Base-by-base conservation (phyloP, 2,113 vertebrate genomes). In the Lipotes vexillifer region DNA sequence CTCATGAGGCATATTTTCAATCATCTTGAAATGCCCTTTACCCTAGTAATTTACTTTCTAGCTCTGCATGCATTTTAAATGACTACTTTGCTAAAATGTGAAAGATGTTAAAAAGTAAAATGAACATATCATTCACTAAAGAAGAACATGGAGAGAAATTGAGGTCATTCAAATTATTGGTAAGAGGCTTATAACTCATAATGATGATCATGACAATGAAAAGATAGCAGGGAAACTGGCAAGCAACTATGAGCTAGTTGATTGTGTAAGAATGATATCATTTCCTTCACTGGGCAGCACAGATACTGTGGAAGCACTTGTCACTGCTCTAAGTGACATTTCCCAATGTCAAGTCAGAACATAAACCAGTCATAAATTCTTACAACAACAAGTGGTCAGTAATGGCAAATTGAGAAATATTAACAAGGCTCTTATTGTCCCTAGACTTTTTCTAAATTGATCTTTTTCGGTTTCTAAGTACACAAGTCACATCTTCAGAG, bases 61-160 rank as follows among this genome's bases (percentile, higher is more conserved):
- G 75, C 69, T 97, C 94, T 33, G 61, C 82, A 88, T 85, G 86
- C 59, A 88, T 98, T 98, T 98, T 98, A 98, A 98, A 98, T 92
- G 81, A 96, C 94, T 96, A 92, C 96, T 98, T 98, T 94, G 83
- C 82, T 98, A 98, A 98, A 98, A 98, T 49, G 41, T 93, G 97
- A 97, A 98, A 95, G 95, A 97, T 96, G 83, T 98, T 98, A 96
- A 98, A 98, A 98, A 98, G 66, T 93, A 96, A 98, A 98, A 98
- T 86, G 72, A 98, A 98, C 96, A 44, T 97, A 90, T 97, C 0
- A 0, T 75, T 82, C 96, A 94, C 97, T 84, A 92, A 97, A 97
- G 96, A 98, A 94, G 92, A 98, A 97, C 92, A 61, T 33, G 14
- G 41, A 83, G 77, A 96, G 83, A 96, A 96, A 88, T 91, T 96